phyloP scores from a whole-genome alignment of 2,797 vertebrate species.

The Nyctibius grandis region DNA sequence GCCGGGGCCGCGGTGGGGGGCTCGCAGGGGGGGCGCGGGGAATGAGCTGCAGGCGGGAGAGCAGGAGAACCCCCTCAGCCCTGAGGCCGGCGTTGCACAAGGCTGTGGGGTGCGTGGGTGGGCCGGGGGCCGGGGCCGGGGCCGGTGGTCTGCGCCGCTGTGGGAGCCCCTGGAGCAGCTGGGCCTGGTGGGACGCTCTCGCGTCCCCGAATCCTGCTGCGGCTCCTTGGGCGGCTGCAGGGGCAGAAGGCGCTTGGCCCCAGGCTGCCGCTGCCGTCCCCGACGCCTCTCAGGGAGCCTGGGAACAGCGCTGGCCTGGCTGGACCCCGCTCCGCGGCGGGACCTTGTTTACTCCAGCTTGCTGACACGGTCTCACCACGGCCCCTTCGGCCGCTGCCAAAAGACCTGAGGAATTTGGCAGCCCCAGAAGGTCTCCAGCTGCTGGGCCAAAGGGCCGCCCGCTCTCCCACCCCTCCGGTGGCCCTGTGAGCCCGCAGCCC shows the following conservation, averaged over 20 bases:
- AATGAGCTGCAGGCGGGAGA: neutral
- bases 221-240: neutral
- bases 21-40: neutral
- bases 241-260: neutral
- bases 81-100: rapidly evolving
- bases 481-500: neutral
- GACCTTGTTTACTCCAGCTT: neutral
- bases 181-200: neutral
- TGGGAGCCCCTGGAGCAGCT: neutral
- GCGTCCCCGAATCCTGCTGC: neutral
- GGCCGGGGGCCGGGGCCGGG: neutral
- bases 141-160: neutral
- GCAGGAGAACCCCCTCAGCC: neutral
- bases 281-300: neutral
- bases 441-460: neutral
- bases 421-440: neutral
- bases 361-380: neutral
- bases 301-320: neutral
- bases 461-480: neutral
- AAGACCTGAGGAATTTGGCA: conserved; percentile 2
- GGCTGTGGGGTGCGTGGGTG: neutral
- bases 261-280: neutral
- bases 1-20: too few species aligned
- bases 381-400: neutral
- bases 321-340: neutral